Evolutionary conservation across 37 sponge, comb jelly and placozoan genomes (phyloP), one percentile per base, ranked within the genome.

Genomic region (Crambe crambe): DNA sequence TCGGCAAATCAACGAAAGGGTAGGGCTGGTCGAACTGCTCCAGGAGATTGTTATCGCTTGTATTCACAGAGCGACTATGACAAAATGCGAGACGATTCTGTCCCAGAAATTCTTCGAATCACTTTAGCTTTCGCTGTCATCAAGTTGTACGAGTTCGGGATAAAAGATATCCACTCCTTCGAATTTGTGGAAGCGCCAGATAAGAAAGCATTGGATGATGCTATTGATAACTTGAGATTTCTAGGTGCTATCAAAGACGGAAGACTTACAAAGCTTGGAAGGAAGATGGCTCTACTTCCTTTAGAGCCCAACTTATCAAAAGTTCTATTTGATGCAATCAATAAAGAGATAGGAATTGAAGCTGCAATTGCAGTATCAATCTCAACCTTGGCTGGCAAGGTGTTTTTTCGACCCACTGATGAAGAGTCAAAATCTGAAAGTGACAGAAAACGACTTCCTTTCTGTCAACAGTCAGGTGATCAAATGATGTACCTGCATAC

Each of bases 1-100:
- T 90, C 92, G 35, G 94, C 94, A 42, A 85, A 89, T 34, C 94
- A 93, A 77, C 68, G 94, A 20, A 89, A 87, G 68, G 94, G 94
- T 9, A 69, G 94, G 63, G 94, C 94, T 27, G 94, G 94, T 30
- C 58, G 94, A 58, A 83, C 81, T 23, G 59, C 72, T 72, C 42
- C 88, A 37, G 95, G 95, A 54, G 82, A 87, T 34, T 94, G 95
- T 38, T 84, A 87, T 31, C 88, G 95, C 20, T 73, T 94, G 27
- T 94, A 94, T 42, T 72, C 74, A 12, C 34, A 75, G 26, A 85
- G 84, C 4, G 68, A 25, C 2, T 85, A 89, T 66, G 30, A 54
- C 17, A 44, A 25, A 29, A 89, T 92, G 93, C 12, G 25, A 18
- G 68, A 85, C 18, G 66, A 66, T 39, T 73, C 51, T 18, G 66